A percentile compares a stretch with the other conserved stretches of the same genome.
phyloP scores from a whole-genome alignment of 2,888 invertebrate genomes.

The Apamea crenata region DNA sequence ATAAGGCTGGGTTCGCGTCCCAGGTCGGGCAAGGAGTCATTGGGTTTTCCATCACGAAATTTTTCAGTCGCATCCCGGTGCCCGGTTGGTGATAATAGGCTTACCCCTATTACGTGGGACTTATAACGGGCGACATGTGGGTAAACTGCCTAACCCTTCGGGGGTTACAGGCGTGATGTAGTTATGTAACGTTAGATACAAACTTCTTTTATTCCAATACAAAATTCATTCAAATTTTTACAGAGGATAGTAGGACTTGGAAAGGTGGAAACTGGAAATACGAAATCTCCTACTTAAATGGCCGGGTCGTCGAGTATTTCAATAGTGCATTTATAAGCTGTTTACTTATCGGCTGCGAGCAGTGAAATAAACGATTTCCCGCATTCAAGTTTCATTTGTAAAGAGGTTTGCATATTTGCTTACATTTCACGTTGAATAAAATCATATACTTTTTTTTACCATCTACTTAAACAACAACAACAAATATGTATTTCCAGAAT shows the following conservation, averaged over 20 bases:
- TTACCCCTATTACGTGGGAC: not conserved
- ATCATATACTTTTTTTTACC: not conserved
- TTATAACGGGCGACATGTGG: not conserved
- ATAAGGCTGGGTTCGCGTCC: too few relatives aligned
- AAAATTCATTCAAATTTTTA: constrained; percentile 45
- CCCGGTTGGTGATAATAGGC: too few relatives aligned
- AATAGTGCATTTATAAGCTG: constrained; percentile 45
- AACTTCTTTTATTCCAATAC: constrained; percentile 7
- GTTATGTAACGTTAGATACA: too few relatives aligned
- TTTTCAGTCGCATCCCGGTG: too few relatives aligned
- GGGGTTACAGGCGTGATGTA: not conserved
- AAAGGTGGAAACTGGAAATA: constrained; percentile 31
- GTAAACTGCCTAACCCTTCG: not conserved
- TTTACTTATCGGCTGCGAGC: constrained; percentile 45
- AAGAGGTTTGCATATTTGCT: constrained; percentile 1
- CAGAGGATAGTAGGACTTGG: constrained; percentile 35
- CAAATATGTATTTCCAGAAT: too few relatives aligned
- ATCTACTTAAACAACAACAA: too few relatives aligned
- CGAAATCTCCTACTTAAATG: constrained; percentile 36
- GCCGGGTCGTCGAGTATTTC: constrained; percentile 43
- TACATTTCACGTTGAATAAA: constrained; percentile 5
- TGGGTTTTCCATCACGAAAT: too few relatives aligned
- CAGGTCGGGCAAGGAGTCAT: too few relatives aligned
- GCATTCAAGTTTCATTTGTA: constrained; percentile 22
- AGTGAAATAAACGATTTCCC: constrained; percentile 38